A percentile compares a stretch with the other conserved stretches of the same genome.
phyloP scores from a whole-genome alignment of 64 coral and sea anemone species.

The Porites australiensis region DNA sequence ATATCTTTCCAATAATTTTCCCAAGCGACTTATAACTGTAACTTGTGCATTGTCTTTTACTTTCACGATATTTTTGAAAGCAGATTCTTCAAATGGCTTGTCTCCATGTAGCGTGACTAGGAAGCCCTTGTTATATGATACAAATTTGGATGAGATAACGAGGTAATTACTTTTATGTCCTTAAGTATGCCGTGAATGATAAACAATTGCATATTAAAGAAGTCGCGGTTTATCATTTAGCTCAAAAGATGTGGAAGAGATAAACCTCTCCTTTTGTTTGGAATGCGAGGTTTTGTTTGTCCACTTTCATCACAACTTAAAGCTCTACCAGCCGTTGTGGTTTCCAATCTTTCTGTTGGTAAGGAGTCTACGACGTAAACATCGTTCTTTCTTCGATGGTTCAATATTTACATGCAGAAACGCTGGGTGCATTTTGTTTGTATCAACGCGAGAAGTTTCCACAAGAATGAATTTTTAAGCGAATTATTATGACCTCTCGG shows the following conservation, averaged over 20 bases:
- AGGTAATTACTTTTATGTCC: constrained; percentile 21
- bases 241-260: not conserved
- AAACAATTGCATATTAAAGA: not conserved
- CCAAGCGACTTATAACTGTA: not conserved
- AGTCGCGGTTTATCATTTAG: not conserved
- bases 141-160: constrained; percentile 3
- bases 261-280: not conserved
- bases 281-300: not conserved
- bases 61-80: not conserved
- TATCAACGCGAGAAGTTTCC: not conserved
- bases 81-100: not conserved
- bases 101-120: not conserved
- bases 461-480: not conserved
- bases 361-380: not conserved
- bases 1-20: not conserved
- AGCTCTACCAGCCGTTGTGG: not conserved
- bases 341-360: not conserved
- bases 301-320: not conserved
- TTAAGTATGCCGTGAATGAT: constrained; percentile 23
- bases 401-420: constrained; percentile 26
- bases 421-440: not conserved
- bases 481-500: constrained; percentile 38
- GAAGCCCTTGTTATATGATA: not conserved
- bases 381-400: not conserved
- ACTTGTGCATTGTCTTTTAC: not conserved